phyloP scores from a whole-genome alignment of 2,888 invertebrate species.

The Bruchidius siliquastri region DNA sequence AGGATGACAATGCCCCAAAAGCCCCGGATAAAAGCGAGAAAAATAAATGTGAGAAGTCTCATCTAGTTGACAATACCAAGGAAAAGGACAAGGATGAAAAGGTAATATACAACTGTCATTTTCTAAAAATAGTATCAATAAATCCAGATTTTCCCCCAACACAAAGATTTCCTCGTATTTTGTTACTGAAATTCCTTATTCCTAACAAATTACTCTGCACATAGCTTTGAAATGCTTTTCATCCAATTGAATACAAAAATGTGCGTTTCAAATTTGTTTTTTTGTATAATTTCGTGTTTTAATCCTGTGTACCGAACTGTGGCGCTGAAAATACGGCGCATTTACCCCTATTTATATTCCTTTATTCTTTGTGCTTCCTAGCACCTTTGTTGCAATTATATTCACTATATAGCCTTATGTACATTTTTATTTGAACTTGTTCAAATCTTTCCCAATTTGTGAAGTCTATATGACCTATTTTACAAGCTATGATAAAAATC shows the following conservation, averaged over 20 bases:
- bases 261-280: neutral
- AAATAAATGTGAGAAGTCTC: conserved; percentile 49
- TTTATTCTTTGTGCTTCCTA: neutral
- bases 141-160: neutral
- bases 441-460: too few species aligned
- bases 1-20: conserved; percentile 71
- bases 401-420: neutral
- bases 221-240: neutral
- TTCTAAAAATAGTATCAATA: conserved; percentile 1
- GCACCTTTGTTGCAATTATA: neutral
- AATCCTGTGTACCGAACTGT: neutral
- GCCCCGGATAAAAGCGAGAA: conserved; percentile 65
- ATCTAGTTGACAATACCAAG: conserved; percentile 45
- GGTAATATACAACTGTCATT: conserved; percentile 16
- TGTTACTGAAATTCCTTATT: neutral
- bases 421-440: neutral
- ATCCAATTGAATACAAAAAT: neutral
- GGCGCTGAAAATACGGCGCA: neutral
- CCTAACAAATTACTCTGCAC: neutral
- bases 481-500: neutral
- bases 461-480: neutral
- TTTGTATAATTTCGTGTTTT: neutral
- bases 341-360: neutral
- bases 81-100: conserved; percentile 34
- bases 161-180: neutral